These are phyloP conservation scores for Crypturellus undulatus DNA, from an alignment of 2,113 vertebrate genomes.

Conservation along the genomic window DNA sequence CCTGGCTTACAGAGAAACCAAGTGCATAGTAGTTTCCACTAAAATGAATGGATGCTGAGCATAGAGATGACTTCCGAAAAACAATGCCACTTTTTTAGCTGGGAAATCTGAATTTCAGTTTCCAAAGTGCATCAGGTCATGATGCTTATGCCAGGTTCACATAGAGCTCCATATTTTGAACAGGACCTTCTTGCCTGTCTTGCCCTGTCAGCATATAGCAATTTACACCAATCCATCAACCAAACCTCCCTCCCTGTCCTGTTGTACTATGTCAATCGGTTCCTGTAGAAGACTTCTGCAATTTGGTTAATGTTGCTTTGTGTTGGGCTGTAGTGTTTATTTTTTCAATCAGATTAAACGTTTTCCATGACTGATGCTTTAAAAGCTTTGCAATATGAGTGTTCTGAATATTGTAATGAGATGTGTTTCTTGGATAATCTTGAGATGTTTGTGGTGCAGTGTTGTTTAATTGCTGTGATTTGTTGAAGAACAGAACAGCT, in stretches of 20 bases:
- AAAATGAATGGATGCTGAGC: too few species aligned
- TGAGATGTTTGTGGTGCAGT: constrained; percentile 28
- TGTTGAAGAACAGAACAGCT: constrained; percentile 3
- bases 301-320: constrained; percentile 3
- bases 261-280: background rate
- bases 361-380: constrained; percentile 29
- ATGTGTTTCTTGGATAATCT: background rate
- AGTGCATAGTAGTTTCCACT: too few species aligned
- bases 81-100: too few species aligned
- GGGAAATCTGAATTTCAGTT: too few species aligned
- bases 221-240: too few species aligned
- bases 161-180: too few species aligned
- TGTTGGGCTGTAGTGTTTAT: background rate
- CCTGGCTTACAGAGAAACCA: too few species aligned
- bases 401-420: constrained; percentile 23
- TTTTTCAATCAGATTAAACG: constrained; percentile 44
- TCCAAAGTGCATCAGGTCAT: too few species aligned
- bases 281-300: constrained; percentile 18
- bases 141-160: too few species aligned
- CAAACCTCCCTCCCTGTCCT: background rate
- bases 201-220: too few species aligned
- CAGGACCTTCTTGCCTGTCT: too few species aligned
- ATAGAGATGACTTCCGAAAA: too few species aligned
- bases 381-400: constrained; percentile 17
- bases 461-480: constrained; percentile 37